Base-by-base conservation (phyloP, 2,888 invertebrate species). In the Dione vanillae region DNA sequence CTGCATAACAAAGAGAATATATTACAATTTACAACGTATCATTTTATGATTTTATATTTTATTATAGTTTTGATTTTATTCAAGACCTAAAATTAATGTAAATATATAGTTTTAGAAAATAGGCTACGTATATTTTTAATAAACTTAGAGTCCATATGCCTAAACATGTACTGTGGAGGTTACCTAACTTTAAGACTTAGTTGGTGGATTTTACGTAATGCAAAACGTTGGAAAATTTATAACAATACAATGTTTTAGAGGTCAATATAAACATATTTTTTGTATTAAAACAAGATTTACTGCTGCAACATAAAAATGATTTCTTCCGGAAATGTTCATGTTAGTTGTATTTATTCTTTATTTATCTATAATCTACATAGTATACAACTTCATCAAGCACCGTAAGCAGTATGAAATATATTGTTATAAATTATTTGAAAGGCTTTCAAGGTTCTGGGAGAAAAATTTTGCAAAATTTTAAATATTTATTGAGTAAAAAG, bases 1-100 rank as follows among this genome's bases (percentile, higher is more conserved):
- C 69, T 62, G 71, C 67, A 73, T 62, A 66, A 75, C 62, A 70
- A 72, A 72, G 65, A 61, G 70, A 72, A 72, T 68, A 62, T 20
- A 65, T 61, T 73, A 61, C 47, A 73, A 52, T 67, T 49, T 65
- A 61, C 37, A 51, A 68, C 56, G 45, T 61, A 64, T 67, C 61
- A 14, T 20, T 61, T 65, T 71, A 27, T 67, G 43, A n/a, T 27
- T 51, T 67, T 37, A 41, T 43, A 41, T 61, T 12, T 45, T 27
- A 8, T 43, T 3, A n/a, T 12, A 40, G n/a, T 52, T 27, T 10
- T 20, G 7, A 27, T 27, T 11, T 6, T 51, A 51, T 51, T 20
- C 8, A 49, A 49, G 12, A 11, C 3, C 14, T 20, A 27, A 7
- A 14, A 14, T 8, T 9, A 27, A 54, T 54, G 16, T 16, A 27